Evolutionary conservation across 2,113 vertebrate genomes (phyloP), one percentile per base, ranked within the genome.

Genomic region (Podiceps cristatus): DNA sequence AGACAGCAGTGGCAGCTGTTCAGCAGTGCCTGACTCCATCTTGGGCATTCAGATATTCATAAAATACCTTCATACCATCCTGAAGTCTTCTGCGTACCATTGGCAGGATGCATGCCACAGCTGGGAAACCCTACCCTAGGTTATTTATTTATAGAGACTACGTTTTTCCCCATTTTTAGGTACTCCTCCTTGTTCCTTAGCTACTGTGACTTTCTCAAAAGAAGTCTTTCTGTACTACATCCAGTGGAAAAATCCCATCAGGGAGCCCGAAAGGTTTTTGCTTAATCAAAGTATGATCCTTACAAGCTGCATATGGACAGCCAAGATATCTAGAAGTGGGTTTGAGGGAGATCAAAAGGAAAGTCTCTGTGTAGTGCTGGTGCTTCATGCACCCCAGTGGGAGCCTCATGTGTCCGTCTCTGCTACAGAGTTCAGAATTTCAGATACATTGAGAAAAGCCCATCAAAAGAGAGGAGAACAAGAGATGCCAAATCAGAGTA

Each of bases 191-290:
- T 12, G 11, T 67, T 82, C 52, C 78, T 69, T 40, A 91, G 7
- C 47, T 67, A 63, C 42, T 40, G 50, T 5, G 6, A 35, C 62
- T 52, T 94, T 73, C 44, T 29, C 73, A 56, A 60, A 75, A 64
- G 8, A 50, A 62, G 19, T 22, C 23, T 58, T 81, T 73, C 40
- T 64, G 29, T 50, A 35, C 13, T 45, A 53, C 0, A 0, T 53
- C n/a, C 64, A 50, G 52, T 37, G 28, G 69, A 81, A 45, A 86
- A 82, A 92, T 62, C 31, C 58, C 62, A 90, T 60, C 11, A 75
- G 31, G 17, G 42, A 90, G 18, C 24, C 24, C 59, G 81, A 88
- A 81, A 85, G n/a, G 50, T 37, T 95, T 87, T 80, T 74, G 27
- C 16, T 81, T 90, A 66, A 85, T 58, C 69, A 35, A 90, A 35